phyloP scores from a whole-genome alignment of 2,888 invertebrate species.

The Drosophila atripex region DNA sequence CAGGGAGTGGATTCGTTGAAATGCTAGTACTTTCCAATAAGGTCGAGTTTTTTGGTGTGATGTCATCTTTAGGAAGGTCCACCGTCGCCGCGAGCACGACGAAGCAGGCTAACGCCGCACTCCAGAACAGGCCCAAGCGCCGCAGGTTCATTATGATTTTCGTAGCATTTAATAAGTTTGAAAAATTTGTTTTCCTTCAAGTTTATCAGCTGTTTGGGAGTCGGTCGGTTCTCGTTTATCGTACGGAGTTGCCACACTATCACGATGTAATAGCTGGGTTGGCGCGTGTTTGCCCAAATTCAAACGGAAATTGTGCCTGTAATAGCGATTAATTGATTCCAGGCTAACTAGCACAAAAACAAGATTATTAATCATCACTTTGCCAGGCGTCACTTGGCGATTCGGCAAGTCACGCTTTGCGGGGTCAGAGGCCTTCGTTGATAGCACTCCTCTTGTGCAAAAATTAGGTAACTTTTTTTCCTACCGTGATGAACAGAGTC shows the following conservation, averaged over 20 bases:
- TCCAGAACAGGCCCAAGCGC: slow-evolving; percentile 21
- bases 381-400: slow-evolving; percentile 10
- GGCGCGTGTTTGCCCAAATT: slow-evolving; percentile 9
- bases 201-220: slow-evolving; percentile 19
- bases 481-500: no score
- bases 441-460: slow-evolving; percentile 37
- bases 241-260: slow-evolving; percentile 25
- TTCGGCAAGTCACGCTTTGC: slow-evolving; percentile 36
- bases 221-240: slow-evolving; percentile 22
- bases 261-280: neutral
- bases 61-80: neutral
- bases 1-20: neutral
- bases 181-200: slow-evolving; percentile 26
- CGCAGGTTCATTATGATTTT: slow-evolving; percentile 43
- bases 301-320: slow-evolving; percentile 42
- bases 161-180: slow-evolving; percentile 23
- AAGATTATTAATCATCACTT: slow-evolving; percentile 30
- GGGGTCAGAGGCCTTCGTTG: slow-evolving; percentile 25
- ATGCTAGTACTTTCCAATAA: slow-evolving; percentile 1
- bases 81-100: neutral
- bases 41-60: slow-evolving; percentile 2
- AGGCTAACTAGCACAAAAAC: slow-evolving; percentile 26
- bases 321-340: slow-evolving; percentile 55
- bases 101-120: slow-evolving; percentile 5
- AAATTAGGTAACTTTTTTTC: neutral